phyloP scores from a whole-genome alignment of 2,113 vertebrate species.

The Callipepla squamata region DNA sequence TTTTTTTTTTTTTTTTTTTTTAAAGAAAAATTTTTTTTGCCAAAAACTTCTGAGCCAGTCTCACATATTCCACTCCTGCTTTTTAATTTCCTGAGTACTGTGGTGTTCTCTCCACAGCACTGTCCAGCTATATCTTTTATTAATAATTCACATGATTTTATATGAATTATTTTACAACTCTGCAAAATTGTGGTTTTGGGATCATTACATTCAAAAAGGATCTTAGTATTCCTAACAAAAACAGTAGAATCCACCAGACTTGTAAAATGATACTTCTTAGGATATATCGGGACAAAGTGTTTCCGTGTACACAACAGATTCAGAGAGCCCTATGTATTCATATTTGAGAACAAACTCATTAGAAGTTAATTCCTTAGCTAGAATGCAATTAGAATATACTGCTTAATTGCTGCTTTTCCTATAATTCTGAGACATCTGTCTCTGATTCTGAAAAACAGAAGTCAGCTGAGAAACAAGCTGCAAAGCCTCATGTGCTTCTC shows the following conservation, averaged over 20 bases:
- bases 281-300: not conserved
- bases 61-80: not conserved
- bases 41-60: not conserved
- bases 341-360: not conserved
- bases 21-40: conserved; percentile 4
- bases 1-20: too few species aligned
- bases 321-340: not conserved
- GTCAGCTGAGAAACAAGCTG: conserved; percentile 15
- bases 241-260: not conserved
- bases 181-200: not conserved
- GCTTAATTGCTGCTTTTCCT: not conserved
- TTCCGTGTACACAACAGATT: not conserved
- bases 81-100: not conserved
- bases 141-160: not conserved
- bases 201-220: not conserved
- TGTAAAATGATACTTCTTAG: not conserved
- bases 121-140: not conserved
- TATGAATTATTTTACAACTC: not conserved
- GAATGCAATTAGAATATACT: not conserved
- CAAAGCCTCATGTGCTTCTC: too few species aligned
- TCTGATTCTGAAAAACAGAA: not conserved
- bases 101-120: not conserved
- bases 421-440: not conserved
- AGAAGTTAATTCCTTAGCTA: not conserved
- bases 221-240: not conserved